phyloP scores from a whole-genome alignment of 2,113 vertebrate genomes.

The Saccopteryx bilineata region DNA sequence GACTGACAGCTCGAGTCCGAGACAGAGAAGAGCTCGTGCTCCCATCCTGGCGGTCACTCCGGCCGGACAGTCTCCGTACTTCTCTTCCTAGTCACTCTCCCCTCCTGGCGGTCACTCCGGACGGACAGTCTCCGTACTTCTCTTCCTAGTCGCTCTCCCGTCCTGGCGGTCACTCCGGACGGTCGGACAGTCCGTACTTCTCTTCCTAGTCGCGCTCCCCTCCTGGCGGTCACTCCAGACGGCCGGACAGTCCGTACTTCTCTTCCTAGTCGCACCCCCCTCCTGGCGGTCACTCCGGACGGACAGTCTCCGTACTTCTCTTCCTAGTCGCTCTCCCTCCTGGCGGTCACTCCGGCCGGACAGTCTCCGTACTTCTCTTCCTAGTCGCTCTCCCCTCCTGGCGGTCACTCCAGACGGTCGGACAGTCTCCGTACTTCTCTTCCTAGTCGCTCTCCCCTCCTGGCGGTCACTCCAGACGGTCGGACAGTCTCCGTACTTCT shows the following conservation, averaged over 20 bases:
- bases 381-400: not conserved
- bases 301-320: not conserved
- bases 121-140: not conserved
- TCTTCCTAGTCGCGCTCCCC: not conserved
- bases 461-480: not conserved
- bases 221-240: conserved; percentile 15
- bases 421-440: not conserved
- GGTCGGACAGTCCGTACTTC: not conserved
- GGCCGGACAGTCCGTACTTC: not conserved
- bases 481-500: not conserved
- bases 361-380: not conserved
- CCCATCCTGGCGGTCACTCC: not conserved
- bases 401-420: not conserved
- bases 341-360: not conserved
- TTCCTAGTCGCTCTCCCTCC: not conserved
- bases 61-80: not conserved
- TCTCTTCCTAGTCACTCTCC: not conserved
- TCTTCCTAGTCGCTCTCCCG: not conserved
- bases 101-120: not conserved
- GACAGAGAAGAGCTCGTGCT: fast-evolving
- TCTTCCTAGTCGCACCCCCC: not conserved
- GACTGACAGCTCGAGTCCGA: not conserved
- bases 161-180: conserved; percentile 16
- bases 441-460: not conserved
- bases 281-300: conserved; percentile 16